Conservation (phyloP, 2,113 vertebrate genomes). For the Bostrychus sinensis region DNA sequence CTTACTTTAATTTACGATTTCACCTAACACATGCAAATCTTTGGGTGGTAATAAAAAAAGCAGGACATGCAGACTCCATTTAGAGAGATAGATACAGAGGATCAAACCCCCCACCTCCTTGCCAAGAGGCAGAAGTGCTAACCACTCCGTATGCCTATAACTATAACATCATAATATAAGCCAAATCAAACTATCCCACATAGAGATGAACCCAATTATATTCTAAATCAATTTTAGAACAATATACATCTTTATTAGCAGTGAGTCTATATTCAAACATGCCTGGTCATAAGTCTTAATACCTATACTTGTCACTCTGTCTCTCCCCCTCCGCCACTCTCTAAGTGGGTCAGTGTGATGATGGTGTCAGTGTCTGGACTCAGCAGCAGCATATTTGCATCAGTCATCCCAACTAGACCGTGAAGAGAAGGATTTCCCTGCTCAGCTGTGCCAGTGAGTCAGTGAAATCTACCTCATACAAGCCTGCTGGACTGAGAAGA, state of each 20-base stretch:
- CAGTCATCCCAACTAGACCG: conserved; percentile 78
- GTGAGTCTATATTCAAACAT: conserved; percentile 26
- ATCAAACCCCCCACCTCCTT: too few relatives aligned
- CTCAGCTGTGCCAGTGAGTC: conserved; percentile 75
- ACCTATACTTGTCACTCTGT: conserved; percentile 4
- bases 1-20: too few relatives aligned
- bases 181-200: neutral
- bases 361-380: conserved; percentile 76
- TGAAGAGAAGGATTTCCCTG: conserved; percentile 76
- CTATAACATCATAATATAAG: neutral
- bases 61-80: too few relatives aligned
- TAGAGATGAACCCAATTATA: too few relatives aligned
- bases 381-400: conserved; percentile 77
- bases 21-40: too few relatives aligned
- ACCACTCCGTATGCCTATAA: neutral
- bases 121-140: neutral
- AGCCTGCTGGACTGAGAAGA: conserved; percentile 49
- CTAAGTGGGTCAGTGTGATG: conserved; percentile 70
- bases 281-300: conserved; percentile 22
- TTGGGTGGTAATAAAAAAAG: too few relatives aligned
- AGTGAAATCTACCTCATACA: conserved; percentile 69
- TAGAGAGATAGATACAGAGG: too few relatives aligned
- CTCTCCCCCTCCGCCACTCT: conserved; percentile 14
- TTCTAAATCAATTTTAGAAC: neutral
- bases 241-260: neutral